Conservation (phyloP, 2,113 vertebrate genomes). For the Clupea harengus region DNA sequence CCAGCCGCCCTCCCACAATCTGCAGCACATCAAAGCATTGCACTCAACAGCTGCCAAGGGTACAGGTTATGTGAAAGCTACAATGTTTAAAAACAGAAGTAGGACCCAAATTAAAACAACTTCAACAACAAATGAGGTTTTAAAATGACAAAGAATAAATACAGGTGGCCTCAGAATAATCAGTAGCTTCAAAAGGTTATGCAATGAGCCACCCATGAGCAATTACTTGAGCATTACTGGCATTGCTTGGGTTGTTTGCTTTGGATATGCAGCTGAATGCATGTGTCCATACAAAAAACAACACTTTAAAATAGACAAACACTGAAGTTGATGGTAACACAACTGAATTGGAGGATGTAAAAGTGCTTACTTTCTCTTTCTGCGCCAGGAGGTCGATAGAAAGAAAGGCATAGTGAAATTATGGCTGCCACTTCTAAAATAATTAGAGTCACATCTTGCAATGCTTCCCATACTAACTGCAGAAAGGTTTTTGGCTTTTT, state of each 20-base stretch:
- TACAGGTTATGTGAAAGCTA: no score
- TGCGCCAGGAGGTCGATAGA: slow-evolving; percentile 88
- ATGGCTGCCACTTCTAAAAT: slow-evolving; percentile 97
- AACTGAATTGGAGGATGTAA: background rate
- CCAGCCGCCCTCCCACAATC: slow-evolving; percentile 75
- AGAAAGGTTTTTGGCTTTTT: slow-evolving; percentile 99
- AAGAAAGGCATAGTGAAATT: slow-evolving; percentile 95
- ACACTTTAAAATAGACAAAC: background rate
- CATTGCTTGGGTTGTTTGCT: no score
- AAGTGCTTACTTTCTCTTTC: slow-evolving; percentile 78
- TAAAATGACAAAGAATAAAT: background rate
- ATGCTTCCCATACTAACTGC: slow-evolving; percentile 97
- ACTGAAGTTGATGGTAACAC: background rate
- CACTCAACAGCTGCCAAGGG: background rate
- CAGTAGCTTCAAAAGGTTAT: background rate
- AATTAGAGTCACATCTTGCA: slow-evolving; percentile 97
- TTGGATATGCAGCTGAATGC: no score
- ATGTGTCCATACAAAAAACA: no score
- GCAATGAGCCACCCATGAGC: background rate
- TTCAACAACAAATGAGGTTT: background rate
- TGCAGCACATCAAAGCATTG: slow-evolving; percentile 39
- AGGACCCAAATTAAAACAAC: background rate
- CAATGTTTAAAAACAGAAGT: background rate
- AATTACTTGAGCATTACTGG: no score
- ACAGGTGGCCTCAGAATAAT: background rate